Evolutionary conservation across 2,888 invertebrate species (phyloP), one percentile per base, ranked within the genome.

Genomic region (Tipula vernalis): DNA sequence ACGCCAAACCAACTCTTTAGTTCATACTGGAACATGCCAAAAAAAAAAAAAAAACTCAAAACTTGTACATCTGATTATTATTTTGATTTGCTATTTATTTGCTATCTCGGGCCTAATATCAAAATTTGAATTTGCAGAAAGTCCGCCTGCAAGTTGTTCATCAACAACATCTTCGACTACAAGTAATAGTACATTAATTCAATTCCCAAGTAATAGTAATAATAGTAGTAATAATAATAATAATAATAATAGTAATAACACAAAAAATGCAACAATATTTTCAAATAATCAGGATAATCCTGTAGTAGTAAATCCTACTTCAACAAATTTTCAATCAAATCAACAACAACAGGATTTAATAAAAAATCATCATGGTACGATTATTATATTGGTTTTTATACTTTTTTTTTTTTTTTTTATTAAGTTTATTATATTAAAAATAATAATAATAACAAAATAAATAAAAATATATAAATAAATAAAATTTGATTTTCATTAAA

Each of bases 101-200:
- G 28, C 28, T 28, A 28, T 71, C 10, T 71, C 71, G 71, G 28
- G 71, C 12, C 28, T 71, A 71, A 71, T 71, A 71, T 71, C 28
- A 71, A 71, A 28, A 71, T 71, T 71, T 71, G 10, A 18, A 87
- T 88, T 88, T 88, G 87, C 88, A 88, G 88, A 88, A 88, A 88
- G 88, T 87, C 87, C 88, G 86, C 87, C 86, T 86, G 87, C 88
- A 87, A 87, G 87, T 87, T 71, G 28, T 28, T 87, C 88, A 87
- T 88, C 88, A 87, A 87, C 88, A 86, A 87, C 88, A 87, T 87
- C 87, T 83, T 87, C 88, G 87, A 87, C 88, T 47, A 47, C 87
- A 86, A 87, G 87, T 87, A 88, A 88, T 87, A 87, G 87, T 87
- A 88, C 88, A 86, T 86, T 88, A 85, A 87, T 87, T 87, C 88